Evolutionary conservation across 2,113 vertebrate species (phyloP), one percentile per base, ranked within the genome.

Genomic region (Malaclemys terrapin): DNA sequence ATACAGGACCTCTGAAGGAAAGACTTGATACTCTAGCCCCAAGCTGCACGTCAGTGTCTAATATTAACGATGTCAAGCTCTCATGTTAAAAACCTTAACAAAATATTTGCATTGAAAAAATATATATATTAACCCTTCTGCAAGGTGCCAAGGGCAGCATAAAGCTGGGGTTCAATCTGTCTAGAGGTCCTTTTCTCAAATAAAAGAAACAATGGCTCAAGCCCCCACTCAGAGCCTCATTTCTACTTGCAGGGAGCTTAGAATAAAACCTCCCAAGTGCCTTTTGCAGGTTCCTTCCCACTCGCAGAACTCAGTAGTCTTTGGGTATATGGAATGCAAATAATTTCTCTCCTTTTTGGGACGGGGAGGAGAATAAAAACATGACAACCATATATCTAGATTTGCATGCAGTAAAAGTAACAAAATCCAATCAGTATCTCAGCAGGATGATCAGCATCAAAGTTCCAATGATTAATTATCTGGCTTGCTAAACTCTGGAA

Each of bases 401-500:
- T 62, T 80, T 89, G 80, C 1, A 3, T 69, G 29, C 80, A 85
- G 69, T 1, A 90, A 85, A 96, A 72, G 29, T 76, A 85, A 76
- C 0, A 90, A 85, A 96, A 72, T 52, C 3, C 1, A 0, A 29
- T 82, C 54, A 56, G 69, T 69, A 1, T 84, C 87, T 94, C 91
- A 93, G 94, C 59, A 80, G 2, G 0, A 82, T 88, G 90, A 94
- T 76, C 78, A 78, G 88, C 87, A 90, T 59, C 80, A 93, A 78
- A 49, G 76, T 82, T 91, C 81, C 56, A 82, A 90, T 82, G 91
- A 91, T 89, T 54, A 82, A 54, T 87, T 93, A 89, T 42, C 38
- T 91, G 95, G 93, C 53, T 59, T 76, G 29, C 35, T 88, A 80
- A 94, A 87, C 80, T 85, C 80, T 14, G 85, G 80, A 95, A 89